Conservation (phyloP, 2,113 vertebrate species). For the human (Homo sapiens) region DNA sequence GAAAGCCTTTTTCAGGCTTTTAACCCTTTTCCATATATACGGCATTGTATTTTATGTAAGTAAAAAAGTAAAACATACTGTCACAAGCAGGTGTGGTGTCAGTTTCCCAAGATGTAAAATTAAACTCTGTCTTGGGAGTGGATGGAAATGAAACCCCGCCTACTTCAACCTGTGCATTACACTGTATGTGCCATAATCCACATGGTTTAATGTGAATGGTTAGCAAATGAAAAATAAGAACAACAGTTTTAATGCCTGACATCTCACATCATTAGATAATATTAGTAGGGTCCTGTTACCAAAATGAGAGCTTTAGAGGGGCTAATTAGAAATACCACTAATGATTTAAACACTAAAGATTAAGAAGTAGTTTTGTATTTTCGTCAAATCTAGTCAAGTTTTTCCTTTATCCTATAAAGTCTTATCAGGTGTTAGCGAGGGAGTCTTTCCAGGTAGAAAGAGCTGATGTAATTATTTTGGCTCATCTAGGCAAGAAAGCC, state of each 20-base stretch:
- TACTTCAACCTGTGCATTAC: slow-evolving; percentile 63
- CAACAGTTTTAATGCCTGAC: background rate
- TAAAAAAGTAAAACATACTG: slow-evolving; percentile 81
- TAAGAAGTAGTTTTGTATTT: background rate
- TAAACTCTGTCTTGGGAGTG: slow-evolving; percentile 56
- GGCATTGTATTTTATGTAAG: slow-evolving; percentile 82
- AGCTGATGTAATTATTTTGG: background rate
- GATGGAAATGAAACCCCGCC: slow-evolving; percentile 62
- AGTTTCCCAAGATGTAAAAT: slow-evolving; percentile 69
- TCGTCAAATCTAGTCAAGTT: background rate
- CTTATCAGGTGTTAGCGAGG: background rate
- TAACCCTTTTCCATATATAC: slow-evolving; percentile 78
- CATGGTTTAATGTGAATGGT: slow-evolving; percentile 36
- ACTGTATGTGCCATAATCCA: slow-evolving; percentile 52
- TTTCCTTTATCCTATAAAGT: background rate
- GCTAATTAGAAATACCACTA: slow-evolving; percentile 51
- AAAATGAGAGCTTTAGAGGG: background rate
- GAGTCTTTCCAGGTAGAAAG: background rate
- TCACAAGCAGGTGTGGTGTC: slow-evolving; percentile 76
- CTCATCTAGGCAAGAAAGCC: background rate
- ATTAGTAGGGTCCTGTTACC: slow-evolving; percentile 60
- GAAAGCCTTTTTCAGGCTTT: slow-evolving; percentile 72
- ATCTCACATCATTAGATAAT: slow-evolving; percentile 42
- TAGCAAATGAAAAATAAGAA: slow-evolving; percentile 50
- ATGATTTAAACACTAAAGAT: slow-evolving; percentile 56